These are phyloP conservation scores for Orthonychiurus folsomi DNA, from an alignment of 2,888 invertebrate species.

Conservation along the genomic window DNA sequence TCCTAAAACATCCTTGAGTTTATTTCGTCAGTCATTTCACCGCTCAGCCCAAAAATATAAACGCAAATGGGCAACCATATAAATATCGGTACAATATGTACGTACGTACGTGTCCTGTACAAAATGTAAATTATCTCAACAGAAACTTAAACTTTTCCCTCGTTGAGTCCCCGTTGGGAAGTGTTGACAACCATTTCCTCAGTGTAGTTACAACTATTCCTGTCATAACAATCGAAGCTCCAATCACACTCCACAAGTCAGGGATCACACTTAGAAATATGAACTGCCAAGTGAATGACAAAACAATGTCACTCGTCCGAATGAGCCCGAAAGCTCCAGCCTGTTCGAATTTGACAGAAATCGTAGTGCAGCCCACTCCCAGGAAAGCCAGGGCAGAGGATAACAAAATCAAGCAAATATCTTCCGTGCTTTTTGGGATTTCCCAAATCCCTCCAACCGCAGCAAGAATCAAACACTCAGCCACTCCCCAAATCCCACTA, in stretches of 20 bases:
- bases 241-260: constrained; percentile 25
- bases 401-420: neutral
- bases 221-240: constrained; percentile 25
- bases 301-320: constrained; percentile 26
- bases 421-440: neutral
- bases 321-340: constrained; percentile 27
- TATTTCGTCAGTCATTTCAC: no score
- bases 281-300: constrained; percentile 30
- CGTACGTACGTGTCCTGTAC: no score
- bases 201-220: constrained; percentile 24
- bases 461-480: constrained; percentile 23
- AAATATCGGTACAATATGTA: no score
- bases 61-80: no score
- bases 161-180: neutral
- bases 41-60: no score
- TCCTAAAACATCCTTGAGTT: no score
- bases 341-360: constrained; percentile 29
- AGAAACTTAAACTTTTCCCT: neutral
- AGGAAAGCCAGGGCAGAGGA: constrained; percentile 10
- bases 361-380: constrained; percentile 25
- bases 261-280: constrained; percentile 25
- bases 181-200: constrained; percentile 14
- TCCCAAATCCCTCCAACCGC: constrained; percentile 5
- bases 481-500: constrained; percentile 24
- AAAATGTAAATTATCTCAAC: neutral